A percentile compares a stretch with the other conserved stretches of the same genome.
Conservation (phyloP, 1,140 invertebrate species). For the Drosophila teissieri region DNA sequence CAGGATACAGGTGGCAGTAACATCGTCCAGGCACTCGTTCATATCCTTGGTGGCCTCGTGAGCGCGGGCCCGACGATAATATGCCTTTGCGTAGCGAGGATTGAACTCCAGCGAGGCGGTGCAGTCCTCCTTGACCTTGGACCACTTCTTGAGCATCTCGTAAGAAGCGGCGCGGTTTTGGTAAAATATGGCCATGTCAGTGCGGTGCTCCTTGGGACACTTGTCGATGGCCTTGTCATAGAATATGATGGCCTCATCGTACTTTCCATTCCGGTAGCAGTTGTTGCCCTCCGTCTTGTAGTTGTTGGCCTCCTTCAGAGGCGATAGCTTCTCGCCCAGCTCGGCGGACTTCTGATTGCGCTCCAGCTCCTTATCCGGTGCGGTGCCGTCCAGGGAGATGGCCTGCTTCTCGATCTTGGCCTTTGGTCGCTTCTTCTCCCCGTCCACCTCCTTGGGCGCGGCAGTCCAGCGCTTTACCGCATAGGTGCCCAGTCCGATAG, state of each 20-base stretch:
- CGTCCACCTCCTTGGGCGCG: conserved; percentile 11
- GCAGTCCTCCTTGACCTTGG: conserved; percentile 94
- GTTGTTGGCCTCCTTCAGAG: conserved; percentile 83
- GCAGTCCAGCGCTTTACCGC: conserved; percentile 88
- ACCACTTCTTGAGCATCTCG: conserved; percentile 95
- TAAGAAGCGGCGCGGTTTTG: conserved; percentile 98
- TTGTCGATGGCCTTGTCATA: conserved; percentile 95
- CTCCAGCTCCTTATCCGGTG: conserved; percentile 83
- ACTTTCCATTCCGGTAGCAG: conserved; percentile 93
- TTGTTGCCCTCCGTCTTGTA: conserved; percentile 95
- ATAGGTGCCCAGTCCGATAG: conserved; percentile 92
- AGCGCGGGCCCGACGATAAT: conserved; percentile 92
- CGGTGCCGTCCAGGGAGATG: conserved; percentile 85
- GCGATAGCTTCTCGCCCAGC: conserved; percentile 86
- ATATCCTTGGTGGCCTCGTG: conserved; percentile 92
- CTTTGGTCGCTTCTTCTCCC: conserved; percentile 29
- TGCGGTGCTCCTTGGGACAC: conserved; percentile 90
- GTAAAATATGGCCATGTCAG: conserved; percentile 95
- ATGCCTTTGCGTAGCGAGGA: conserved; percentile 95
- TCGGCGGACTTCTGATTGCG: conserved; percentile 86
- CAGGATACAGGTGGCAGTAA: conserved; percentile 95
- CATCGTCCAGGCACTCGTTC: conserved; percentile 93
- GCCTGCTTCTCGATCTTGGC: conserved; percentile 79
- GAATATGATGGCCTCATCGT: conserved; percentile 93
- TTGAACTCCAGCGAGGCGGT: conserved; percentile 93